Conservation (phyloP, 2,113 vertebrate species). For the Felis catus region F.catus_Fca126_mat1.0 CM031412.1:59966501-59967000, state of each 20-base stretch:
- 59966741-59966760: background rate
- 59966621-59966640: background rate
- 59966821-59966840: too few species aligned
- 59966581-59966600: background rate
- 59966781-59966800: too few species aligned
- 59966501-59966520: background rate
- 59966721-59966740: background rate
- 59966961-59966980: background rate
- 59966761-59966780: too few species aligned
- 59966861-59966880: too few species aligned
- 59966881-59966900: too few species aligned
- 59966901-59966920: too few species aligned
- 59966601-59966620: background rate
- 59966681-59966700: background rate
- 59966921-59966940: too few species aligned
- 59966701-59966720: background rate
- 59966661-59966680: background rate
- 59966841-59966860: too few species aligned
- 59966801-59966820: too few species aligned
- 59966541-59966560: background rate
- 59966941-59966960: too few species aligned
- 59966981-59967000: background rate
- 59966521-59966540: background rate
- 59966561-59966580: background rate
- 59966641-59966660: background rate